Evolutionary conservation across 2,797 vertebrate genomes (phyloP).

Genomic region (Poeciliopsis turneri): DNA sequence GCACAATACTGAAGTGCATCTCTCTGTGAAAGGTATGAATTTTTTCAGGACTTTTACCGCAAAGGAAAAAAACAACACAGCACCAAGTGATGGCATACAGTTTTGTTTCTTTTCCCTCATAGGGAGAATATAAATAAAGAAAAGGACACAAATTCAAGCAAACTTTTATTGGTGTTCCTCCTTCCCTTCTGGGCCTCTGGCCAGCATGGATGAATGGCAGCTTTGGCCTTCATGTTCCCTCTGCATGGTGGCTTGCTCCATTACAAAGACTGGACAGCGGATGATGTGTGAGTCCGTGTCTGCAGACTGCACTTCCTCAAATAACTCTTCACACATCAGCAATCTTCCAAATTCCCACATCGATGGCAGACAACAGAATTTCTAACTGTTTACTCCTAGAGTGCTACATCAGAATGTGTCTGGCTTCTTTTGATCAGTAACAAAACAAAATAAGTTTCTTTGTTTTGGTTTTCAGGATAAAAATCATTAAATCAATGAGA

Average conservation of each 20-base stretch:
- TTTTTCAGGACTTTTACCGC: constrained; percentile 16
- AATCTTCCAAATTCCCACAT: constrained; percentile 55
- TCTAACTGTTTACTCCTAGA: constrained; percentile 26
- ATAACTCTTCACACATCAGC: constrained; percentile 66
- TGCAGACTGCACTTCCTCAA: constrained; percentile 48
- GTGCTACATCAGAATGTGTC: constrained; percentile 29
- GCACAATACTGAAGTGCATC: constrained; percentile 43
- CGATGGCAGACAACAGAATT: constrained; percentile 31
- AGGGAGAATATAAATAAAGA: constrained; percentile 7
- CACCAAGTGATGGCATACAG: constrained; percentile 24
- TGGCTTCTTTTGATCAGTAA: constrained; percentile 42
- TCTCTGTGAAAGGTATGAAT: constrained; percentile 40
- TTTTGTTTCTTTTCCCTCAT: constrained; percentile 36
- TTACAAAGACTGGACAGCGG: constrained; percentile 57
- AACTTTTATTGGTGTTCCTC: constrained; percentile 47
- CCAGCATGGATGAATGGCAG: constrained; percentile 68
- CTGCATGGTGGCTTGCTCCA: constrained; percentile 64
- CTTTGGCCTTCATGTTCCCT: constrained; percentile 51
- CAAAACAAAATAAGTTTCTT: constrained; percentile 24
- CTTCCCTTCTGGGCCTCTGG: constrained; percentile 50
- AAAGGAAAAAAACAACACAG: constrained; percentile 33
- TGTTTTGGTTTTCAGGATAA: not conserved
- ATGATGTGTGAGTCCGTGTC: constrained; percentile 52
- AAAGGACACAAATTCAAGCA: constrained; percentile 42
- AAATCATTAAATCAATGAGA: not conserved